phyloP scores from a whole-genome alignment of 1,140 invertebrate genomes.

The Laodelphax striatellus region DNA sequence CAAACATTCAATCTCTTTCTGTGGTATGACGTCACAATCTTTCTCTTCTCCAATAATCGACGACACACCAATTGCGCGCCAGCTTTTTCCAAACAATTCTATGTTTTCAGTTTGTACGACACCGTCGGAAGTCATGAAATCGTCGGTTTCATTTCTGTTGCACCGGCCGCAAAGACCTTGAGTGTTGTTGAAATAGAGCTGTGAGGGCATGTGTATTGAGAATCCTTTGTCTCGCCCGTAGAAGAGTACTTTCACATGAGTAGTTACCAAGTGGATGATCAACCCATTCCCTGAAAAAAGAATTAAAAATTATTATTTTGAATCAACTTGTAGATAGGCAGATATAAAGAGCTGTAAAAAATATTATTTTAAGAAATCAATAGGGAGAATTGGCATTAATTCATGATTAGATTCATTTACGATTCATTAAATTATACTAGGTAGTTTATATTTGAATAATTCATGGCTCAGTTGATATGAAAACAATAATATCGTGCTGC shows the following conservation, averaged over 20 bases:
- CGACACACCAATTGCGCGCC: slow-evolving; percentile 27
- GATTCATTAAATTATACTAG: too few species aligned
- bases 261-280: not conserved
- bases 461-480: too few species aligned
- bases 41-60: slow-evolving; percentile 18
- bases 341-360: too few species aligned
- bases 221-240: slow-evolving; percentile 31
- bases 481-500: too few species aligned
- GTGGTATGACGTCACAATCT: slow-evolving; percentile 18
- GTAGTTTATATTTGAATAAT: too few species aligned
- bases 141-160: slow-evolving; percentile 49
- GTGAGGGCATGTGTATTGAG: slow-evolving; percentile 50
- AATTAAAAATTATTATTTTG: not conserved
- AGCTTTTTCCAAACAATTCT: slow-evolving; percentile 46
- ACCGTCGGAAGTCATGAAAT: slow-evolving; percentile 44
- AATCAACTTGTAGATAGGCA: too few species aligned
- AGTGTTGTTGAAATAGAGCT: slow-evolving; percentile 53
- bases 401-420: too few species aligned
- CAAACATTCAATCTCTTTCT: slow-evolving; percentile 32
- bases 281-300: slow-evolving; percentile 7
- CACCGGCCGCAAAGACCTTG: slow-evolving; percentile 71
- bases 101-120: slow-evolving; percentile 30
- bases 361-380: too few species aligned
- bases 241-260: slow-evolving; percentile 21
- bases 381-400: too few species aligned